A percentile compares a stretch with the other conserved stretches of the same genome.
phyloP scores from a whole-genome alignment of 2,113 vertebrate genomes.

The Chaetorhynchus papuensis region DNA sequence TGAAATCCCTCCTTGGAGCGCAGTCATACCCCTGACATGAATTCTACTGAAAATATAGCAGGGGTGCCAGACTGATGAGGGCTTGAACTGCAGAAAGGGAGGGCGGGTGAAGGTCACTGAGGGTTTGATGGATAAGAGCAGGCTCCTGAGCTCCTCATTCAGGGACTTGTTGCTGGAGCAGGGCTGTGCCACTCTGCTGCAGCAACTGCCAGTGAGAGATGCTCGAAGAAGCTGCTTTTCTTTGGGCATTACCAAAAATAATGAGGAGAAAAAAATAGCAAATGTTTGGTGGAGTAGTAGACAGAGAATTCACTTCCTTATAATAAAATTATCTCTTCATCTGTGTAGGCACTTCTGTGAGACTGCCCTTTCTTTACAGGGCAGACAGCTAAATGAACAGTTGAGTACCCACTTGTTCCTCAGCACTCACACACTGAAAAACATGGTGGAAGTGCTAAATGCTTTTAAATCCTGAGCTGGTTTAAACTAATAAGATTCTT shows the following conservation, averaged over 20 bases:
- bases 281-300: neutral
- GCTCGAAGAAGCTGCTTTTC: accelerated
- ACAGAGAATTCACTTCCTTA: neutral
- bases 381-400: neutral
- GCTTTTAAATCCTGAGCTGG: neutral
- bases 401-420: neutral
- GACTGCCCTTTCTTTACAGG: neutral
- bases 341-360: neutral
- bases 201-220: neutral
- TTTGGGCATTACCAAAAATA: neutral
- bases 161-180: neutral
- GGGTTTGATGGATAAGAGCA: neutral
- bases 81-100: neutral
- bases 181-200: neutral
- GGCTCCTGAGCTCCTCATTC: neutral
- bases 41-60: accelerated
- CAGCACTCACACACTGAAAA: neutral
- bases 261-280: neutral
- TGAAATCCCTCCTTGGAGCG: neutral
- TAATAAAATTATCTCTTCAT: neutral
- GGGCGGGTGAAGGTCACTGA: neutral
- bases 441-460: neutral
- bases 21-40: neutral
- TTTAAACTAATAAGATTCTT: neutral
- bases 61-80: neutral